Conservation (phyloP, 2,113 vertebrate genomes). For the Proterorhinus semilunaris region DNA sequence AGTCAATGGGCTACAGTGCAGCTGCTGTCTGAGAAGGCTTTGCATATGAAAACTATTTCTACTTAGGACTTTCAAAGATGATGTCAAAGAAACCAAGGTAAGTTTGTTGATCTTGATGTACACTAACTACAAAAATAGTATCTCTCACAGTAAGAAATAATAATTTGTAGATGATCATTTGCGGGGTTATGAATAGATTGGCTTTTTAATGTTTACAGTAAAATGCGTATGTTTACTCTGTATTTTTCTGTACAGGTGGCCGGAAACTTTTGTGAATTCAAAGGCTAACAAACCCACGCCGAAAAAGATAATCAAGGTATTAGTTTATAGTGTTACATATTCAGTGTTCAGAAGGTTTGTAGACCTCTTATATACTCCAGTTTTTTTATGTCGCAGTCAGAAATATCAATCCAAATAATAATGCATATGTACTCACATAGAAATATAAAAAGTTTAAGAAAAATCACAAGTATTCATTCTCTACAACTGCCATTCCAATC, state of each 20-base stretch:
- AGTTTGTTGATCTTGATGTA: conserved; percentile 3
- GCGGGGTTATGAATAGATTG: too few relatives aligned
- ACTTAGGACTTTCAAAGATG: conserved; percentile 23
- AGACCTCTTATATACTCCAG: too few relatives aligned
- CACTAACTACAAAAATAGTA: not conserved
- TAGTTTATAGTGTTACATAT: too few relatives aligned
- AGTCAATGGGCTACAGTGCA: not conserved
- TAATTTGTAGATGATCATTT: not conserved
- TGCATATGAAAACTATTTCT: not conserved
- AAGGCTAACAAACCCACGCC: conserved; percentile 44
- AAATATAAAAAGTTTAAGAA: too few relatives aligned
- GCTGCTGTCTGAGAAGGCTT: not conserved
- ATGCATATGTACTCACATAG: too few relatives aligned
- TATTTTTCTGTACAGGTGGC: conserved; percentile 46
- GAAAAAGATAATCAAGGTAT: conserved; percentile 48
- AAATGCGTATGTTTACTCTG: not conserved
- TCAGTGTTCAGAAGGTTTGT: too few relatives aligned
- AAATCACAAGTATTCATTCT: too few relatives aligned
- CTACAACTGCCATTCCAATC: too few relatives aligned
- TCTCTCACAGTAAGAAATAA: not conserved
- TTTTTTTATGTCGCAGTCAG: too few relatives aligned
- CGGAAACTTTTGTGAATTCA: conserved; percentile 33
- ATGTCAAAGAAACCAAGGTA: conserved; percentile 61
- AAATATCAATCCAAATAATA: too few relatives aligned
- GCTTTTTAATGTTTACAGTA: too few relatives aligned